phyloP scores from a whole-genome alignment of 1,140 invertebrate genomes.

The Pseudobourletiella spinata region DNA sequence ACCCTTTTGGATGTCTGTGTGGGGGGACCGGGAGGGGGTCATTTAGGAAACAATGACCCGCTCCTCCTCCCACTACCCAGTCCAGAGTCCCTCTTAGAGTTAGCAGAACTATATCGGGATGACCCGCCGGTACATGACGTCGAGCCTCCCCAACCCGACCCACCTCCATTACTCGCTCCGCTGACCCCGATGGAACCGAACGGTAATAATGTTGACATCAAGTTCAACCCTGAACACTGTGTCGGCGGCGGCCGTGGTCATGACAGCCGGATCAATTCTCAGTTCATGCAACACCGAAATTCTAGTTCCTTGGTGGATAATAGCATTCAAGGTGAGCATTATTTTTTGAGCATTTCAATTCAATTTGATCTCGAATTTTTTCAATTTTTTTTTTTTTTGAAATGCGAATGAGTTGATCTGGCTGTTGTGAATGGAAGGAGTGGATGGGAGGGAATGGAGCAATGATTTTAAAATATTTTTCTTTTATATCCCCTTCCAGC shows the following conservation, averaged over 20 bases:
- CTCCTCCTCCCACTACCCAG: constrained; percentile 30
- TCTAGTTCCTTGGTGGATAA: constrained; percentile 25
- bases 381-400: too few relatives aligned
- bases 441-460: too few relatives aligned
- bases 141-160: constrained; percentile 34
- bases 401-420: too few relatives aligned
- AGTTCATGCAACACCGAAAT: constrained; percentile 20
- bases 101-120: constrained; percentile 35
- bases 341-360: not conserved
- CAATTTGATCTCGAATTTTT: too few relatives aligned
- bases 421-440: too few relatives aligned
- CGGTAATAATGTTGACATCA: too few relatives aligned
- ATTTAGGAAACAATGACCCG: constrained; percentile 29
- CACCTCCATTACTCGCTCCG: constrained; percentile 34
- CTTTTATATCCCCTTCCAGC: constrained; percentile 16
- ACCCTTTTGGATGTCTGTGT: constrained; percentile 34
- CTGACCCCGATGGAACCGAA: constrained; percentile 33
- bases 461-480: too few relatives aligned
- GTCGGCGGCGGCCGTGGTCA: constrained; percentile 14
- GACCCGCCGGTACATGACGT: constrained; percentile 34
- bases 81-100: constrained; percentile 34
- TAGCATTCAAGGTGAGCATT: constrained; percentile 27
- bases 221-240: constrained; percentile 26
- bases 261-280: constrained; percentile 19
- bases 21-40: constrained; percentile 30